phyloP scores from a whole-genome alignment of 2,888 invertebrate species.

The Microplitis deprimator region DNA sequence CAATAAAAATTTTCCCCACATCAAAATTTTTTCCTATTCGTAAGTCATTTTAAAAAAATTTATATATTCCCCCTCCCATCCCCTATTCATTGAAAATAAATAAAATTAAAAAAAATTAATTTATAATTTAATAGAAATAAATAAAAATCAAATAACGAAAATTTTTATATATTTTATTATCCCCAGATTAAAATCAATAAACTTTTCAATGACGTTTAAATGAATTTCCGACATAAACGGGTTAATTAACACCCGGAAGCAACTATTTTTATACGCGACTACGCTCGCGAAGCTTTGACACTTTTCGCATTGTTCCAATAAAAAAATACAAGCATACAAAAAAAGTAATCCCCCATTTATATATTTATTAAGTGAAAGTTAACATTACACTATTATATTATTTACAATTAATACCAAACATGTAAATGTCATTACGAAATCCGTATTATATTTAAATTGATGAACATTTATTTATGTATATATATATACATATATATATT shows the following conservation, averaged over 20 bases:
- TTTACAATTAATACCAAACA: not conserved
- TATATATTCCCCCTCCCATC: too few species aligned
- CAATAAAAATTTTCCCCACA: too few species aligned
- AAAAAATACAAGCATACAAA: not conserved
- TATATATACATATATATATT: not conserved
- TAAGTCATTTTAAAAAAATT: too few species aligned
- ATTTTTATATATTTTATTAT: too few species aligned
- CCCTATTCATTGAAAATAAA: too few species aligned
- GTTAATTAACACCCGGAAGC: slow-evolving; percentile 1
- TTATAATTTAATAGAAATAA: too few species aligned
- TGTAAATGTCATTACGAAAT: not conserved
- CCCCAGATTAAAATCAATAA: not conserved
- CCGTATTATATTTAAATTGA: not conserved
- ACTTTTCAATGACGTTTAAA: not conserved
- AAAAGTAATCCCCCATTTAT: not conserved
- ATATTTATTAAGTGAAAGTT: not conserved
- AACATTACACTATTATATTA: not conserved
- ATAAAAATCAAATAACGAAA: too few species aligned
- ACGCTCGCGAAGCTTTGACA: not conserved
- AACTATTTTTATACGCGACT: not conserved
- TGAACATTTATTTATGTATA: not conserved
- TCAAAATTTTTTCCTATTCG: too few species aligned
- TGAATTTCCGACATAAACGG: not conserved
- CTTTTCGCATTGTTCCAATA: not conserved
- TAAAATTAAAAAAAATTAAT: too few species aligned